These are phyloP conservation scores for Xestia xanthographa DNA, from an alignment of 2,888 invertebrate species.

Conservation along the genomic window DNA sequence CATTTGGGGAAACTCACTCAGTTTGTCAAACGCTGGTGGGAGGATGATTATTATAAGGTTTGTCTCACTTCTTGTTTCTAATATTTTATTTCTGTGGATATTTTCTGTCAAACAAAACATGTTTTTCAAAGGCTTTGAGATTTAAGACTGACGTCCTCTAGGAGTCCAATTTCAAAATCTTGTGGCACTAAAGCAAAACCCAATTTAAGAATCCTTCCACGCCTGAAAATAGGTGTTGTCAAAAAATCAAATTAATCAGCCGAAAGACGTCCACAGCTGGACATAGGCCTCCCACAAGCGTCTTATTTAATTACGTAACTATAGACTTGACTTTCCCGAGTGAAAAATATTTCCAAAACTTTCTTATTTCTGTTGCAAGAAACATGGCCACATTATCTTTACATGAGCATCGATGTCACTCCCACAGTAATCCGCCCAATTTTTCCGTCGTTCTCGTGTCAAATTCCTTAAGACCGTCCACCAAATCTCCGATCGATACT, in stretches of 20 bases:
- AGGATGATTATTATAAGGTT: constrained; percentile 82
- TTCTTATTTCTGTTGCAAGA: background rate
- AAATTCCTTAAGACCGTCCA: constrained; percentile 61
- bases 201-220: too few species aligned
- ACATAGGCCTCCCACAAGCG: too few species aligned
- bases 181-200: too few species aligned
- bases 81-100: background rate
- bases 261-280: too few species aligned
- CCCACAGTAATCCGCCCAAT: constrained; percentile 21
- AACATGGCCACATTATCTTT: background rate
- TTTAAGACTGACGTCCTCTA: background rate
- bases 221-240: too few species aligned
- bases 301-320: background rate
- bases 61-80: constrained; percentile 39
- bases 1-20: constrained; percentile 78
- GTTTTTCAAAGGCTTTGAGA: background rate
- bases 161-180: too few species aligned
- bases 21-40: constrained; percentile 86
- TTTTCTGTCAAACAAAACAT: background rate
- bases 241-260: too few species aligned
- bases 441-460: constrained; percentile 45
- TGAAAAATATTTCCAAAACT: background rate
- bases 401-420: constrained; percentile 25
- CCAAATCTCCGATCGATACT: constrained; percentile 79
- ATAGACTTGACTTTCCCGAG: background rate